A percentile compares a stretch with the other conserved stretches of the same genome.
These are phyloP conservation scores for Orestias chungarensis DNA, from an alignment of 2,797 vertebrate genomes.

Conservation along the genomic window DNA sequence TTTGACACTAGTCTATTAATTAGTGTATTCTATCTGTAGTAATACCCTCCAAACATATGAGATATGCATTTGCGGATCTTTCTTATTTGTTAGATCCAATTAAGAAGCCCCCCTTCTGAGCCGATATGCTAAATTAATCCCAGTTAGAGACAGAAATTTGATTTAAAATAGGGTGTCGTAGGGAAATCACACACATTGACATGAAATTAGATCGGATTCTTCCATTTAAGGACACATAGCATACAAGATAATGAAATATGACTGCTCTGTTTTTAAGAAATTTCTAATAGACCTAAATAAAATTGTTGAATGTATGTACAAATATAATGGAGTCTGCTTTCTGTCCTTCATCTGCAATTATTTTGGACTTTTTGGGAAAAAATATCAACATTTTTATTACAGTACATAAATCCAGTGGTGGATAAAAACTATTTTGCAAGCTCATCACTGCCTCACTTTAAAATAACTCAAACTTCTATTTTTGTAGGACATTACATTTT, in stretches of 20 bases:
- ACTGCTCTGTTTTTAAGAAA: no score
- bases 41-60: conserved; percentile 30
- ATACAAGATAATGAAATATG: neutral
- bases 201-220: neutral
- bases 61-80: conserved; percentile 26
- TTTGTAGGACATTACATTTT: no score
- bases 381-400: no score
- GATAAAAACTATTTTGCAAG: no score
- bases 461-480: no score
- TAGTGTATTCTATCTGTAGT: conserved; percentile 26
- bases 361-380: no score
- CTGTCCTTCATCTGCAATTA: no score
- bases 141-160: conserved; percentile 3
- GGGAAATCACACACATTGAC: conserved; percentile 11
- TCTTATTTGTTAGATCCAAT: conserved; percentile 51
- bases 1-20: conserved; percentile 53
- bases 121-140: conserved; percentile 16
- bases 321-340: no score
- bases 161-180: conserved; percentile 24
- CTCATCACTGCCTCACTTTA: no score
- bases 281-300: neutral
- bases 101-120: conserved; percentile 45
- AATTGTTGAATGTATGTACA: no score
- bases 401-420: no score
- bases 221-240: neutral